phyloP scores from a whole-genome alignment of 2,113 vertebrate genomes.

The Thunnus maccoyii region DNA sequence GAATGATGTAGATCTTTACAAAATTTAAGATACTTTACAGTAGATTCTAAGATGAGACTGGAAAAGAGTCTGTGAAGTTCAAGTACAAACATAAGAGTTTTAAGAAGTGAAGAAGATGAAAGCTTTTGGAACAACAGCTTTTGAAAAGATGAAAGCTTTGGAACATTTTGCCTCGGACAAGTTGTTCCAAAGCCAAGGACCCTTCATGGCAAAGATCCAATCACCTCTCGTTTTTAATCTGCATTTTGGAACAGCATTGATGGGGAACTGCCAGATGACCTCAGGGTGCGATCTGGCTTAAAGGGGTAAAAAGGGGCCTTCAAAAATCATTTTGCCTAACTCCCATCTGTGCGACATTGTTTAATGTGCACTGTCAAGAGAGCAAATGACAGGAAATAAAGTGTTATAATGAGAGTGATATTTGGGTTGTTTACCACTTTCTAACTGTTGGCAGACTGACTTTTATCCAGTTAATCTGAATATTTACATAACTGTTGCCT shows the following conservation, averaged over 20 bases:
- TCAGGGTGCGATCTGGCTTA: neutral
- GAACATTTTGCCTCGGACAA: slow-evolving; percentile 3
- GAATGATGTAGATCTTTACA: neutral
- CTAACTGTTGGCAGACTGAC: no score
- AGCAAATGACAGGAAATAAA: neutral
- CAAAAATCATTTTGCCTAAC: neutral
- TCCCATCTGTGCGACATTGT: neutral
- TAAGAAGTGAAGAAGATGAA: no score
- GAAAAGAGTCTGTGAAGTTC: neutral
- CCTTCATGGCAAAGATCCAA: neutral
- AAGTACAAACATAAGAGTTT: neutral
- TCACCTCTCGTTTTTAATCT: slow-evolving; percentile 20
- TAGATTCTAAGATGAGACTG: neutral
- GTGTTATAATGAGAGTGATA: neutral
- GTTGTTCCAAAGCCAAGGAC: neutral
- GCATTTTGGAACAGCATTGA: slow-evolving; percentile 4
- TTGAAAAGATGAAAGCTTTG: slow-evolving; percentile 3
- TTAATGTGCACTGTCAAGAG: neutral
- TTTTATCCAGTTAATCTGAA: no score
- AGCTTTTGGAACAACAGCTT: no score
- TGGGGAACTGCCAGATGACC: slow-evolving; percentile 1
- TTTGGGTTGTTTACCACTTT: neutral
- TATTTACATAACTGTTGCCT: no score
- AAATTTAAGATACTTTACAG: neutral
- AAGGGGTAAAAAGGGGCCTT: neutral